These are phyloP conservation scores for Catocala nupta DNA, from an alignment of 2,888 invertebrate genomes.

Conservation along the genomic window DNA sequence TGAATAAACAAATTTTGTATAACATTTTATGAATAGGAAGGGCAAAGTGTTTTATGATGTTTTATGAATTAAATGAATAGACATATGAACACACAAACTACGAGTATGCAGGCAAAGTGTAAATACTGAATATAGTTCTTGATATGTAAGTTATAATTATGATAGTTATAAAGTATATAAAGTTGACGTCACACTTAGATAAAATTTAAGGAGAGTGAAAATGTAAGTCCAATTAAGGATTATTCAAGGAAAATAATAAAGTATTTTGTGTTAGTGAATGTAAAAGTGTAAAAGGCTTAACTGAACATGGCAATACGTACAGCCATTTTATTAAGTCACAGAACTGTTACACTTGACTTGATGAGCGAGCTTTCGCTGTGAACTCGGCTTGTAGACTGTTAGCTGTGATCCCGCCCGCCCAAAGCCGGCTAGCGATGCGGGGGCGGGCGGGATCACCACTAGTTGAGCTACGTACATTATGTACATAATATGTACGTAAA, in stretches of 20 bases:
- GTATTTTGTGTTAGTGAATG: constrained; percentile 11
- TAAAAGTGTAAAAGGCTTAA: constrained; percentile 24
- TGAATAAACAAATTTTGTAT: background rate
- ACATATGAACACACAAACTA: no score
- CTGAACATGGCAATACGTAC: constrained; percentile 67
- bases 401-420: constrained; percentile 74
- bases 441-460: constrained; percentile 67
- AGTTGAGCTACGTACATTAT: constrained; percentile 42
- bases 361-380: constrained; percentile 72
- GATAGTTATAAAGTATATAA: background rate
- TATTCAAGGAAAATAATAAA: background rate
- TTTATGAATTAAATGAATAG: no score
- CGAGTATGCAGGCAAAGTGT: no score
- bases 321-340: constrained; percentile 73
- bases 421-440: constrained; percentile 63
- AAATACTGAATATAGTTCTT: no score
- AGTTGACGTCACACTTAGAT: background rate
- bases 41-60: background rate
- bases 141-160: background rate
- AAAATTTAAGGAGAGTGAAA: background rate
- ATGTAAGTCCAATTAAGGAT: background rate
- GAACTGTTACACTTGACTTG: constrained; percentile 62
- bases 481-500: constrained; percentile 34
- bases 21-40: background rate
- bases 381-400: constrained; percentile 75